A percentile compares a stretch with the other conserved stretches of the same genome.
Evolutionary conservation across 2,888 invertebrate species (phyloP).

Genomic region (Stratiomys singularior): DNA sequence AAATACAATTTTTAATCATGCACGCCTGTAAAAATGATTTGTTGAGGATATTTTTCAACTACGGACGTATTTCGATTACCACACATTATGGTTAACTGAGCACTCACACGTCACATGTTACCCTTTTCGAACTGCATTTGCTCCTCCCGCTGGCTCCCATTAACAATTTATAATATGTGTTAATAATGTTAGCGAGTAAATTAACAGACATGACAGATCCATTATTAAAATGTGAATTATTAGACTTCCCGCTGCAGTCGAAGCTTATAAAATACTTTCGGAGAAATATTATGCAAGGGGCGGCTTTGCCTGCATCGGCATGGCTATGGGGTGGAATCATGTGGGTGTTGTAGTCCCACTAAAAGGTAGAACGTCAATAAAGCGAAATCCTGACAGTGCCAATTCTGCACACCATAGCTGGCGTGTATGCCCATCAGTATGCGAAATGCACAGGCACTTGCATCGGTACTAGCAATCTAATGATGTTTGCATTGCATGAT

Average conservation of each 20-base stretch:
- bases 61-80: too few relatives aligned
- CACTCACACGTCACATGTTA: too few relatives aligned
- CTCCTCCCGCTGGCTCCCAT: too few relatives aligned
- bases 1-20: too few relatives aligned
- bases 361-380: neutral
- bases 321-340: neutral
- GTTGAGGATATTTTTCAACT: too few relatives aligned
- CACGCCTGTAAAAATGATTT: too few relatives aligned
- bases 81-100: too few relatives aligned
- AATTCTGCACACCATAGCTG: constrained; percentile 3
- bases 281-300: neutral
- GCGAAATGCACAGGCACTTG: constrained; percentile 29
- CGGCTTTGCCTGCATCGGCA: too few relatives aligned
- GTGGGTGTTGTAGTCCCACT: neutral
- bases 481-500: constrained; percentile 45
- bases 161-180: constrained; percentile 21
- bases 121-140: too few relatives aligned
- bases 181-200: constrained; percentile 44
- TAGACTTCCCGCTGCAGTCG: constrained; percentile 33
- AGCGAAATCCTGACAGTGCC: constrained; percentile 35
- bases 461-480: constrained; percentile 28
- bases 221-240: constrained; percentile 43
- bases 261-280: constrained; percentile 24
- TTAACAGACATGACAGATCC: constrained; percentile 44
- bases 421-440: constrained; percentile 22